Evolutionary conservation across 2,888 invertebrate genomes (phyloP).

Genomic region (Chaitophorus viminalis): DNA sequence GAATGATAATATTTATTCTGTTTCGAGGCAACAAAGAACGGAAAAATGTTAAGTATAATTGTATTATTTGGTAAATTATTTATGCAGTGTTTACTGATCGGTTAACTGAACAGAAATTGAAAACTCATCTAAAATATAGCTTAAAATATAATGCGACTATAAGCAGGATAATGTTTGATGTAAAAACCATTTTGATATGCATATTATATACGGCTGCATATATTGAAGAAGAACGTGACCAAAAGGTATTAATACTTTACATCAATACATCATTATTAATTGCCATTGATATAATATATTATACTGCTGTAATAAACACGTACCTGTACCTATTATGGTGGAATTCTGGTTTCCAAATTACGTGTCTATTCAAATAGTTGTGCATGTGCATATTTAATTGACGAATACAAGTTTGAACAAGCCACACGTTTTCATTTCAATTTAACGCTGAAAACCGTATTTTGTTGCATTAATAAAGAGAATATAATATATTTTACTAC

Average conservation of each 20-base stretch:
- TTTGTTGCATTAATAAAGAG: not conserved
- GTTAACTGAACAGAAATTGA: no score
- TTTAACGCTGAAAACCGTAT: not conserved
- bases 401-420: not conserved
- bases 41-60: no score
- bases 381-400: not conserved
- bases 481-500: not conserved
- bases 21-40: no score
- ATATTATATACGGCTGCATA: not conserved
- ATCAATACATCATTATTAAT: not conserved
- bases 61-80: no score
- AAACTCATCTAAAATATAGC: no score
- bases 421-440: not conserved
- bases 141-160: not conserved
- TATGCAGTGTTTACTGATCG: no score
- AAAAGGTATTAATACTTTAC: constrained; percentile 25
- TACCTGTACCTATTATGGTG: not conserved
- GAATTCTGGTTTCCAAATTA: not conserved
- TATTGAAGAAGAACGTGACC: not conserved
- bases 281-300: constrained; percentile 6
- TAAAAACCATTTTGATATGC: not conserved
- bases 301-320: not conserved
- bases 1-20: no score
- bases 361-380: not conserved
- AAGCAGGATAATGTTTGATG: not conserved